Evolutionary conservation across 2,888 invertebrate species (phyloP).

Genomic region (Drosophila mettleri): DNA sequence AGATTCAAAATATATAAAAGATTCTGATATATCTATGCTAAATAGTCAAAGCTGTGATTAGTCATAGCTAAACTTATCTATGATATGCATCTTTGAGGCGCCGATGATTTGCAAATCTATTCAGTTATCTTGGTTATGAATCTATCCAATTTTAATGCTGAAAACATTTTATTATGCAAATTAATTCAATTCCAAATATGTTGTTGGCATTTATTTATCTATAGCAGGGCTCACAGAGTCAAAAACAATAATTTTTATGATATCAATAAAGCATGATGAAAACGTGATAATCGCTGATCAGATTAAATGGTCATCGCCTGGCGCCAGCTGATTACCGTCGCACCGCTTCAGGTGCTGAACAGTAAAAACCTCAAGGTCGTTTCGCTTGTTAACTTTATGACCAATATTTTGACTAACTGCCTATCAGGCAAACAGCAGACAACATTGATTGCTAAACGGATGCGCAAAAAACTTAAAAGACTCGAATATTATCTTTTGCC

Average conservation of each 20-base stretch:
- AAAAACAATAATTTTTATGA: constrained; percentile 79
- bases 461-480: constrained; percentile 38
- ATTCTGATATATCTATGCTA: constrained; percentile 3
- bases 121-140: constrained; percentile 65
- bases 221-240: constrained; percentile 51
- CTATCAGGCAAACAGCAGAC: constrained; percentile 25
- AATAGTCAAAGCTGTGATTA: constrained; percentile 40
- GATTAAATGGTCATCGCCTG: constrained; percentile 76
- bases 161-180: constrained; percentile 70
- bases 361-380: constrained; percentile 71
- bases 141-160: constrained; percentile 58
- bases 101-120: constrained; percentile 71
- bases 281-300: constrained; percentile 81
- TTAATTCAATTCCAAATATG: constrained; percentile 66
- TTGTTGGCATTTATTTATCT: constrained; percentile 64
- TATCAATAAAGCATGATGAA: constrained; percentile 82
- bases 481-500: constrained; percentile 63
- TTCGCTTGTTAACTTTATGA: constrained; percentile 75
- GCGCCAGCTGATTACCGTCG: constrained; percentile 78
- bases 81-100: constrained; percentile 67
- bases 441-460: constrained; percentile 43
- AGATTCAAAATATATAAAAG: neutral
- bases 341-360: constrained; percentile 75
- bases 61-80: constrained; percentile 62
- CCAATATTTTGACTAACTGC: constrained; percentile 58